Conservation (phyloP, 2,888 invertebrate genomes). For the Diplolepis rosae region DNA sequence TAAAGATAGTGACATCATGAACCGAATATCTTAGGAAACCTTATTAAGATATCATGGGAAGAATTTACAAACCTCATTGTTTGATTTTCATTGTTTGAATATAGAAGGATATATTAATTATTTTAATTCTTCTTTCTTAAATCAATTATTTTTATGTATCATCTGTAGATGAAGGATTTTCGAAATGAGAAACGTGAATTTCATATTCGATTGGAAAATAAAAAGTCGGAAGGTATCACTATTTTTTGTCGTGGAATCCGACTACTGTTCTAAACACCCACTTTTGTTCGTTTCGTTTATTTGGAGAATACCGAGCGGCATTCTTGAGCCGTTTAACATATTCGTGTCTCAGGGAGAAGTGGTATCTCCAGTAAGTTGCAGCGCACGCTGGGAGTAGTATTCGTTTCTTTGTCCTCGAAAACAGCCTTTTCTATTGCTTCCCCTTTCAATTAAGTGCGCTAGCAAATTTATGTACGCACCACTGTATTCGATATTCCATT, state of each 20-base stretch:
- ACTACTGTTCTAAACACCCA: constrained; percentile 13
- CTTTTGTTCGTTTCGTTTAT: constrained; percentile 57
- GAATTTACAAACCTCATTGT: neutral
- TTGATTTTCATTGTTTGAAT: no score
- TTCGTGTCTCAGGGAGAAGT: constrained; percentile 50
- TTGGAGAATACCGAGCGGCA: constrained; percentile 62
- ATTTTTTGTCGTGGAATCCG: neutral
- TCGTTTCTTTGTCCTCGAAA: constrained; percentile 46
- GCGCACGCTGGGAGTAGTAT: constrained; percentile 33
- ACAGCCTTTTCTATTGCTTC: constrained; percentile 54
- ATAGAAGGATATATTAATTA: no score
- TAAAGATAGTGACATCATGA: neutral
- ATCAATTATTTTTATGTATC: no score
- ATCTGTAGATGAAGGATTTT: no score
- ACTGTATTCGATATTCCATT: constrained; percentile 65
- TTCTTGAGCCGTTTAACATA: constrained; percentile 68
- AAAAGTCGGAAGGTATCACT: neutral
- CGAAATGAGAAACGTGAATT: no score
- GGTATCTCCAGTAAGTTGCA: constrained; percentile 4
- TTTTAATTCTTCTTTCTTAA: no score
- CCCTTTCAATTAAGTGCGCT: constrained; percentile 72
- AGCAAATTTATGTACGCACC: constrained; percentile 71
- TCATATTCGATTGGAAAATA: no score
- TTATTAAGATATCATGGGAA: neutral
- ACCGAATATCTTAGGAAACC: neutral